Percentiles rank a stretch among this genome's conserved stretches.
Conservation (phyloP, 1,140 invertebrate genomes). For the Platyscapa corneri region DNA sequence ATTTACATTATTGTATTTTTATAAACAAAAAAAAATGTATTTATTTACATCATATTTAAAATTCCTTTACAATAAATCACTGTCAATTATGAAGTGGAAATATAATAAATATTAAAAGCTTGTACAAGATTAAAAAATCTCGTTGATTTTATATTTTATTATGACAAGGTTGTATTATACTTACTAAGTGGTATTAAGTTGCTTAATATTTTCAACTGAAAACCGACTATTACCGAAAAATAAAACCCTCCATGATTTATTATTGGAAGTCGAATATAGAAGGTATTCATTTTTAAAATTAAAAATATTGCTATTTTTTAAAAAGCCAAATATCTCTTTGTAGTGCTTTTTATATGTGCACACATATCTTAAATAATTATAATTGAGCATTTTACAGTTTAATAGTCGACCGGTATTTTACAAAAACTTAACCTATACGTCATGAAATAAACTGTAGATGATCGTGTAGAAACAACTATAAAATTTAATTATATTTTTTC, state of each 20-base stretch:
- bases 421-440: not conserved
- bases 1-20: slow-evolving; percentile 36
- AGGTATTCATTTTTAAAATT: not conserved
- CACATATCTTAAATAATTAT: slow-evolving; percentile 33
- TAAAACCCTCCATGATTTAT: slow-evolving; percentile 70
- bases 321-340: not conserved
- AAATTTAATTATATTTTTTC: too few relatives aligned
- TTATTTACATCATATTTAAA: too few relatives aligned
- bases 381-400: not conserved
- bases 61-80: too few relatives aligned
- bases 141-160: not conserved
- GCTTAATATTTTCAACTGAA: slow-evolving; percentile 78
- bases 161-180: slow-evolving; percentile 56
- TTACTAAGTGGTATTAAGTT: slow-evolving; percentile 73
- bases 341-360: slow-evolving; percentile 18
- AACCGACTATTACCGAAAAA: slow-evolving; percentile 84
- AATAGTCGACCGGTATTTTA: not conserved
- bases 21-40: slow-evolving; percentile 13
- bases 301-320: not conserved
- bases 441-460: not conserved
- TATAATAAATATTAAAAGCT: too few relatives aligned
- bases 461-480: too few relatives aligned
- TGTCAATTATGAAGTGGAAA: too few relatives aligned
- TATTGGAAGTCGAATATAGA: not conserved
- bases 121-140: not conserved